phyloP scores from a whole-genome alignment of 2,113 vertebrate genomes.

The Vidua chalybeata region DNA sequence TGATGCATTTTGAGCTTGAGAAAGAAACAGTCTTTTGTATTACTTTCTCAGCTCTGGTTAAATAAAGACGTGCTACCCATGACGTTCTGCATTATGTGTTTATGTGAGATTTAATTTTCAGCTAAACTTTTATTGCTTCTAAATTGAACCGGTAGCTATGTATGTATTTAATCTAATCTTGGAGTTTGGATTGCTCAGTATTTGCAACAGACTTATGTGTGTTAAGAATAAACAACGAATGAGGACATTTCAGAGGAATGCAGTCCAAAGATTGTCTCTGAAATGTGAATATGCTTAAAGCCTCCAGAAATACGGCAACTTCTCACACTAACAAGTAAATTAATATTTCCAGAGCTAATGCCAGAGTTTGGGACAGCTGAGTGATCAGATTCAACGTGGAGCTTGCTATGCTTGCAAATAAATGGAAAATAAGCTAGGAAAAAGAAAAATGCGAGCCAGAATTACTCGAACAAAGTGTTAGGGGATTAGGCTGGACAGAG shows the following conservation, averaged over 20 bases:
- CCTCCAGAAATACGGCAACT: neutral
- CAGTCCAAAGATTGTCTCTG: neutral
- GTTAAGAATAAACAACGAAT: neutral
- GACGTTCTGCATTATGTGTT: neutral
- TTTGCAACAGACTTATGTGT: neutral
- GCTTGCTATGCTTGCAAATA: neutral
- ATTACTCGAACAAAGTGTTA: neutral
- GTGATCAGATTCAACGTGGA: neutral
- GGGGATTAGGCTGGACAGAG: neutral
- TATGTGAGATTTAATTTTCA: neutral
- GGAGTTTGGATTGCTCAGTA: neutral
- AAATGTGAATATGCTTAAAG: neutral
- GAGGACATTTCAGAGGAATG: neutral
- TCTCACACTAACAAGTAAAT: neutral
- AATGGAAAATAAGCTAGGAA: neutral
- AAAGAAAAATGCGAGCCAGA: neutral
- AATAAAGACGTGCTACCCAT: neutral
- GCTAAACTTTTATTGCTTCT: neutral
- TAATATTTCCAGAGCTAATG: neutral
- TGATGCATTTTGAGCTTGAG: neutral
- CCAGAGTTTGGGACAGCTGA: neutral
- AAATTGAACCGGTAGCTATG: neutral
- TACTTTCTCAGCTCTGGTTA: neutral
- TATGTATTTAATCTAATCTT: neutral
- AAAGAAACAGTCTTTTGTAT: neutral